phyloP scores from a whole-genome alignment of 2,797 vertebrate genomes.

The Corythornis leucogaster region DNA sequence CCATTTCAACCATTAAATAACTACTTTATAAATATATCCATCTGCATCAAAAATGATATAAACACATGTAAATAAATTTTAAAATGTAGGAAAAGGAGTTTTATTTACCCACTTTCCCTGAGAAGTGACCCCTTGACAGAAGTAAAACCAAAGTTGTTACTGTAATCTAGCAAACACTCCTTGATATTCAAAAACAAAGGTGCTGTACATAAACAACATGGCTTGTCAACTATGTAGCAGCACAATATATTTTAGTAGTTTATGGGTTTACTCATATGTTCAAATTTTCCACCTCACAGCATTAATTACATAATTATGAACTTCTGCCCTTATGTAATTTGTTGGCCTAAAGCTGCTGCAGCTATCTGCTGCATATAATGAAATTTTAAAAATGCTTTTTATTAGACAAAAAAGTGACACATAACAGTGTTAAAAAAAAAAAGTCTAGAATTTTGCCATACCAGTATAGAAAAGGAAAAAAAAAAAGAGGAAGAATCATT shows the following conservation, averaged over 20 bases:
- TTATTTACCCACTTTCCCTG: not conserved
- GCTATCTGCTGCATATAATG: not conserved
- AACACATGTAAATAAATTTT: not conserved
- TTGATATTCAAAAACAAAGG: conserved; percentile 19
- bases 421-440: not conserved
- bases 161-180: not conserved
- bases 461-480: not conserved
- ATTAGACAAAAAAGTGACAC: not conserved
- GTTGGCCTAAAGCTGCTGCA: not conserved
- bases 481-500: not conserved
- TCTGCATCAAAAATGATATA: not conserved
- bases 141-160: not conserved
- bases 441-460: not conserved
- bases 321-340: not conserved
- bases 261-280: not conserved
- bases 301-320: conserved; percentile 35
- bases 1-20: not conserved
- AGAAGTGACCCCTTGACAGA: not conserved
- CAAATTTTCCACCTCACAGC: conserved; percentile 19
- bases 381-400: not conserved
- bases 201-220: not conserved
- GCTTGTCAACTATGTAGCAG: not conserved
- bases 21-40: not conserved
- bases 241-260: not conserved
- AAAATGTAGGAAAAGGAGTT: not conserved